A percentile compares a stretch with the other conserved stretches of the same genome.
Conservation (phyloP, 1,140 invertebrate species). For the Condylostylus longicornis region DNA sequence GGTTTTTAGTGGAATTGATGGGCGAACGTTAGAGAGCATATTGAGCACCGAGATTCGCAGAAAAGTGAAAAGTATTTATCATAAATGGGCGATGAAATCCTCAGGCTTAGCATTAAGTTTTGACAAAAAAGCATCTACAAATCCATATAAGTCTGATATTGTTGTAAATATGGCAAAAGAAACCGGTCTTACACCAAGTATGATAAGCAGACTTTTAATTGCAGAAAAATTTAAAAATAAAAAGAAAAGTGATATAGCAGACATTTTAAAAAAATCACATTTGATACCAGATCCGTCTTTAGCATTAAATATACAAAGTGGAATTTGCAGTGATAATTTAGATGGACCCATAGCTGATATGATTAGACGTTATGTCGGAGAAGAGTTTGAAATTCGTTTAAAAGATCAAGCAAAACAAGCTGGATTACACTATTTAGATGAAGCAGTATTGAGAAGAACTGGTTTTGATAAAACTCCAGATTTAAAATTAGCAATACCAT, state of each 20-base stretch:
- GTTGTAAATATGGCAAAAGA: slow-evolving; percentile 41
- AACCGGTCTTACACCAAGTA: slow-evolving; percentile 41
- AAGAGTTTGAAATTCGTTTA: slow-evolving; percentile 57
- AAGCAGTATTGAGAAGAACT: slow-evolving; percentile 58
- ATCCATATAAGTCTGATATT: slow-evolving; percentile 32
- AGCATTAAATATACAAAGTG: slow-evolving; percentile 47
- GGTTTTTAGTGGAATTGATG: slow-evolving; percentile 29
- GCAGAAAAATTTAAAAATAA: slow-evolving; percentile 37
- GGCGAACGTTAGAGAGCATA: slow-evolving; percentile 38
- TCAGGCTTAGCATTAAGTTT: slow-evolving; percentile 18
- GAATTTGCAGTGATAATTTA: slow-evolving; percentile 47
- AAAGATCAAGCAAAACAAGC: slow-evolving; percentile 40
- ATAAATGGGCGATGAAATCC: slow-evolving; percentile 27
- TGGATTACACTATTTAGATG: slow-evolving; percentile 59
- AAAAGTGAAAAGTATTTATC: slow-evolving; percentile 32
- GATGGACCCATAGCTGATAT: slow-evolving; percentile 58
- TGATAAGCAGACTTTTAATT: slow-evolving; percentile 48
- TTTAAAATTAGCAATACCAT: slow-evolving; percentile 77
- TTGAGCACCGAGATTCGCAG: slow-evolving; percentile 24
- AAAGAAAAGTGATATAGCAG: slow-evolving; percentile 34
- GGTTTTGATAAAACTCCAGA: slow-evolving; percentile 95
- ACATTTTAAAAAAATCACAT: slow-evolving; percentile 47
- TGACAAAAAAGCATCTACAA: slow-evolving; percentile 19
- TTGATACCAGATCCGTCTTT: slow-evolving; percentile 47
- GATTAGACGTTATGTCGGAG: slow-evolving; percentile 53